Evolutionary conservation across 2,888 invertebrate species (phyloP), one percentile per base, ranked within the genome.

Genomic region (Idaea dimidiata): DNA sequence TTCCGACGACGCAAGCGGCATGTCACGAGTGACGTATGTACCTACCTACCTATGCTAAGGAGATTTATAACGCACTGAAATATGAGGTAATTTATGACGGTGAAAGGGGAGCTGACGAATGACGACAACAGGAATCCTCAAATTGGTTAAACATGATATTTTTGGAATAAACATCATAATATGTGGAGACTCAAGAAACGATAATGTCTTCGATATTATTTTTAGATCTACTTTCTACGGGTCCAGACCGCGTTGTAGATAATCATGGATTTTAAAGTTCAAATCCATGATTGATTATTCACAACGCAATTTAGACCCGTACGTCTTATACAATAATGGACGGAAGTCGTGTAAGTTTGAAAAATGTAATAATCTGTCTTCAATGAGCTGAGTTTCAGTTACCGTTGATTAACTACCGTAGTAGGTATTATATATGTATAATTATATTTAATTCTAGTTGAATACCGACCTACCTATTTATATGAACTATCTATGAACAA

Each of bases 401-500:
- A 43, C 10, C 43, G 6, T 10, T 43, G 10, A 43, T 43, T 43
- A 10, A 43, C 14, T 43, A 57, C 55, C 53, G 24, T 24, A 24
- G n/a, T n/a, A n/a, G n/a, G n/a, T 62, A 62, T 58, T 54, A 62
- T 62, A 65, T 54, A 60, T 66, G 61, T 53, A 53, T 10, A 33
- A 63, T 59, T 62, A 59, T 61, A 59, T 57, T 64, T 62, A 63
- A 64, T 64, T 66, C 17, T 57, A 17, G 24, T 59, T 58, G 24
- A 18, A 17, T 66, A 3, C 24, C 3, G 1, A 24, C 24, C 32
- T 66, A n/a, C n/a, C n/a, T n/a, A n/a, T n/a, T 63, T 67, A 66
- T 57, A 59, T 60, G 32, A 43, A 60, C 65, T n/a, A 65, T 67
- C 67, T 57, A 59, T 60, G 32, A 43, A 60, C 65, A 62, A 58